Evolutionary conservation across 2,888 invertebrate species (phyloP).

Genomic region (Andricus curvator): DNA sequence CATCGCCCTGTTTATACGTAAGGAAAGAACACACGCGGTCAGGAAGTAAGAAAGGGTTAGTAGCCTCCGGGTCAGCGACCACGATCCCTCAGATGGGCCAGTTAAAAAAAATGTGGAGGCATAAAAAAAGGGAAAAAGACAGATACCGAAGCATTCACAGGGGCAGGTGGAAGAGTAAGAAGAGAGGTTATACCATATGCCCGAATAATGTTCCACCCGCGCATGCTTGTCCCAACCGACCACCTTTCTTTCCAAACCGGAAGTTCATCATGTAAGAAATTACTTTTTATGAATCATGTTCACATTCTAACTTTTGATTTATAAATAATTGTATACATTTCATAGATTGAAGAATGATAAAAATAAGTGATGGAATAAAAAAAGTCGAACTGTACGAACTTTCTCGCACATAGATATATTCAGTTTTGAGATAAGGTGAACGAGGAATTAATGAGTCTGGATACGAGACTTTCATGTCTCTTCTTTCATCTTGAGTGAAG

Average conservation of each 20-base stretch:
- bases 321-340: not conserved
- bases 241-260: constrained; percentile 58
- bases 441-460: not conserved
- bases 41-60: constrained; percentile 62
- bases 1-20: constrained; percentile 61
- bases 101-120: constrained; percentile 57
- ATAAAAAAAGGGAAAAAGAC: constrained; percentile 51
- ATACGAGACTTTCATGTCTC: not conserved
- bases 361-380: not conserved
- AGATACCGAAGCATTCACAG: constrained; percentile 62
- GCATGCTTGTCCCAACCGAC: constrained; percentile 58
- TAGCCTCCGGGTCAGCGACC: constrained; percentile 64
- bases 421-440: not conserved
- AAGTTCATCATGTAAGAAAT: constrained; percentile 54
- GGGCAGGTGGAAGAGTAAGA: constrained; percentile 69
- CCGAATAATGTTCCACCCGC: constrained; percentile 73
- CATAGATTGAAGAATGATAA: too few relatives aligned
- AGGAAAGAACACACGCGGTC: constrained; percentile 55
- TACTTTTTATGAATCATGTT: not conserved
- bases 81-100: constrained; percentile 60
- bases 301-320: not conserved
- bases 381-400: not conserved
- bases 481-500: not conserved
- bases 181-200: constrained; percentile 70
- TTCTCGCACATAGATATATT: not conserved